Percentiles rank a stretch among this genome's conserved stretches.
These are phyloP conservation scores for Ptychochromis oligacanthus DNA, from an alignment of 2,113 vertebrate species.

Conservation along the genomic window DNA sequence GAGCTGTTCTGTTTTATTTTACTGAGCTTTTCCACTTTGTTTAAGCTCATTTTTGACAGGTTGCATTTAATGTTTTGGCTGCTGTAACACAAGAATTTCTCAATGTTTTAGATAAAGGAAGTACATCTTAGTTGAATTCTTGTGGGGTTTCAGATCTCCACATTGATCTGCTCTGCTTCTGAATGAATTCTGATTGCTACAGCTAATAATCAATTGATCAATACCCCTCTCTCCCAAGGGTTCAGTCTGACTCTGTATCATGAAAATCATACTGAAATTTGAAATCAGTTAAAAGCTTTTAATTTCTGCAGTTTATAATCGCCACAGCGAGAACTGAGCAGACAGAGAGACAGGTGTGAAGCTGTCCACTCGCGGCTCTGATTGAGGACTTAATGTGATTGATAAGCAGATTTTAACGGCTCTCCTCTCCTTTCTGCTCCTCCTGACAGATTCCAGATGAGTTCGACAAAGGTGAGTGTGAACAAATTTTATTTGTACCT, in stretches of 20 bases:
- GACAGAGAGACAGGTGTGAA: neutral
- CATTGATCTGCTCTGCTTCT: neutral
- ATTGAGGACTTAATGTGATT: neutral
- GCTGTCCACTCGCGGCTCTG: neutral
- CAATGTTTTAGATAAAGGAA: too few species aligned
- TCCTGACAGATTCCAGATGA: conserved; percentile 88
- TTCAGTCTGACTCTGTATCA: neutral
- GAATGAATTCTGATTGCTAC: conserved; percentile 31
- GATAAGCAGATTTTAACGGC: neutral
- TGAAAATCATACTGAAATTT: neutral
- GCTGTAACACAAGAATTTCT: too few species aligned
- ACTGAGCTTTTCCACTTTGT: too few species aligned
- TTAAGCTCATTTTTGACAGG: too few species aligned
- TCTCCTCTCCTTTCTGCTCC: conserved; percentile 31
- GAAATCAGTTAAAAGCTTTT: neutral
- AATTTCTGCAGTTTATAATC: neutral
- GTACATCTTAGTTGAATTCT: neutral
- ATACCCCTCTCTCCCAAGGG: conserved; percentile 18
- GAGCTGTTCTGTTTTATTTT: neutral
- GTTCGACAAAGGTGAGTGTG: conserved; percentile 90
- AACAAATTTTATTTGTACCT: rapidly evolving
- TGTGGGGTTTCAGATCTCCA: neutral
- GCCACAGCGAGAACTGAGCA: neutral
- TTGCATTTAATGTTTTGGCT: too few species aligned
- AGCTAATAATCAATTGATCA: conserved; percentile 59